These are phyloP conservation scores for Prorops nasuta DNA, from an alignment of 1,140 invertebrate species.

Conservation along the genomic window DNA sequence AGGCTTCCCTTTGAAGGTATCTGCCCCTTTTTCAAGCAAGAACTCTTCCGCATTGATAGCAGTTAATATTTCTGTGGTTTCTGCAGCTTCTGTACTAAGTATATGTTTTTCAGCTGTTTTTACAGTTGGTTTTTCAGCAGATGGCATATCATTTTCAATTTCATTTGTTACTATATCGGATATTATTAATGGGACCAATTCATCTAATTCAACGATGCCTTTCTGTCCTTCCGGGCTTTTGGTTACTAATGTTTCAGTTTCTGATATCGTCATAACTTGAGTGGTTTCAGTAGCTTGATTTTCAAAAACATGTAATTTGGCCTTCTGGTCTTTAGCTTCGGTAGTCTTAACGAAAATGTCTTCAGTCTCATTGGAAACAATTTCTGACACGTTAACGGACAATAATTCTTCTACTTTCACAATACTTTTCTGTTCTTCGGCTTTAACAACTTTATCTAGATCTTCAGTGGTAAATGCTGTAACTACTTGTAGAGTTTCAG, in stretches of 20 bases:
- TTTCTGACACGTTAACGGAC: conserved; percentile 31
- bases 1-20: conserved; percentile 25
- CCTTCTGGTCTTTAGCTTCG: conserved; percentile 31
- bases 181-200: conserved; percentile 29
- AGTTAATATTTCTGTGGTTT: conserved; percentile 34
- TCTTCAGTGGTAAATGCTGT: conserved; percentile 30
- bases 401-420: conserved; percentile 33
- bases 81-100: conserved; percentile 37
- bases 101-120: conserved; percentile 30
- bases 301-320: conserved; percentile 30
- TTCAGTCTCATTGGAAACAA: conserved; percentile 35
- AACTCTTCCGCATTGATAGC: conserved; percentile 29
- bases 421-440: conserved; percentile 29
- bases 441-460: conserved; percentile 18
- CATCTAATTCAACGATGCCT: conserved; percentile 26
- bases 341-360: conserved; percentile 19
- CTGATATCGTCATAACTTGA: conserved; percentile 27
- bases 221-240: conserved; percentile 28
- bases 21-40: conserved; percentile 15
- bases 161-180: conserved; percentile 33
- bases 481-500: conserved; percentile 38
- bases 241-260: background rate
- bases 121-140: conserved; percentile 15
- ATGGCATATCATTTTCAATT: conserved; percentile 23
- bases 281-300: conserved; percentile 42